Evolutionary conservation across 1,140 invertebrate species (phyloP), one percentile per base, ranked within the genome.

Genomic region (Yoshiicerus persimilis): DNA sequence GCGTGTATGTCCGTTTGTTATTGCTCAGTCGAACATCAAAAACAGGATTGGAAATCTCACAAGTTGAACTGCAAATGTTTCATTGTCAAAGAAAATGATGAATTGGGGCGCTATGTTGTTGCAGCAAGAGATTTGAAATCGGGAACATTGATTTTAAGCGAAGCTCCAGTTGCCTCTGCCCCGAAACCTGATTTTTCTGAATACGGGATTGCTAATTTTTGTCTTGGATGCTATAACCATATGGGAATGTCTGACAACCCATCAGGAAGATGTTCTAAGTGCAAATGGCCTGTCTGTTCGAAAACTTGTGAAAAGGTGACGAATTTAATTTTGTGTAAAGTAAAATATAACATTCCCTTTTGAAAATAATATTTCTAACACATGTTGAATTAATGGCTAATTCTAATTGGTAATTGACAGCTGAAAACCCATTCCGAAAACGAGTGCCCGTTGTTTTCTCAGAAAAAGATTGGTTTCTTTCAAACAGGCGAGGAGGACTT

Each of bases 11-110:
- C 91, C 30, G 94, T 94, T 0, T 94, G 94, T 91, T 97, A 96
- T 91, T 97, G 96, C 92, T 94, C 93, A 4, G 93, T 93, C 23
- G 94, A 96, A 32, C 96, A 96, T 91, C 96, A 96, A 92, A 95
- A 95, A 90, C 91, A 93, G 84, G 94, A 96, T 91, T 97, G 96
- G 96, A 95, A 95, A 90, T 91, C 91, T 9, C 96, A 97, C 91
- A 96, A 95, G 91, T 90, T 91, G 13, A 91, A n/a, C n/a, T n/a
- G n/a, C n/a, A n/a, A n/a, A n/a, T n/a, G n/a, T n/a, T n/a, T n/a
- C n/a, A n/a, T n/a, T 2, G 8, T 85, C 5, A 8, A 85, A 16
- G 27, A 56, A 27, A 41, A 85, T 20, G 84, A 85, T 6, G 25
- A 27, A 32, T 13, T 27, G 5, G 39, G 39, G 32, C 2, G 39